A percentile compares a stretch with the other conserved stretches of the same genome.
Evolutionary conservation across 2,888 invertebrate genomes (phyloP).

Genomic region (Drosophila conformis): DNA sequence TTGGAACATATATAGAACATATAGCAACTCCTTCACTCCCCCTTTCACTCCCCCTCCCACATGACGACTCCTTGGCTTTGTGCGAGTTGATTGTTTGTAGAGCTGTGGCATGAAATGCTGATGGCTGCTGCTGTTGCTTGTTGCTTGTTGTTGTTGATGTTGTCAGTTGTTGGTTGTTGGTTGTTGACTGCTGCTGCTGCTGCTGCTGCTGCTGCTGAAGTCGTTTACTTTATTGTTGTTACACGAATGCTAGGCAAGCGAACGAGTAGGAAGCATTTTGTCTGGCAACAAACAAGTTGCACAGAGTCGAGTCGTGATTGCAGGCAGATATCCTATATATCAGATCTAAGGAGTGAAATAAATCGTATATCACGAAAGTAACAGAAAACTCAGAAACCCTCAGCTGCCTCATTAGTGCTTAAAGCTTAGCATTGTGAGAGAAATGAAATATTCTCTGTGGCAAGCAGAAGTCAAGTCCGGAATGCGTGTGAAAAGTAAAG

Average conservation of each 20-base stretch:
- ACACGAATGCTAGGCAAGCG: slow-evolving; percentile 12
- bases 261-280: slow-evolving; percentile 59
- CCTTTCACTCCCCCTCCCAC: neutral
- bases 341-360: neutral
- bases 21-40: slow-evolving; percentile 1
- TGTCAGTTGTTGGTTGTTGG: neutral
- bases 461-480: neutral
- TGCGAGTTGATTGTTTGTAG: slow-evolving; percentile 35
- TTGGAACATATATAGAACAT: slow-evolving; percentile 13
- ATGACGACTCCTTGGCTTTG: neutral
- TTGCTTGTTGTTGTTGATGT: slow-evolving; percentile 12
- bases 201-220: slow-evolving; percentile 13
- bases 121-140: slow-evolving; percentile 15
- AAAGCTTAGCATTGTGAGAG: neutral
- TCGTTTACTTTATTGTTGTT: slow-evolving; percentile 45
- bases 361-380: neutral
- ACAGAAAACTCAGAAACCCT: neutral
- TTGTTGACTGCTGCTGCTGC: neutral
- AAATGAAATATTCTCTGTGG: neutral
- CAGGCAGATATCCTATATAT: slow-evolving; percentile 8
- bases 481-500: too few species aligned
- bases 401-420: too few species aligned
- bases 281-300: slow-evolving; percentile 33
- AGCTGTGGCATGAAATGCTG: slow-evolving; percentile 38
- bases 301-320: neutral